These are phyloP conservation scores for Polyommatus icarus DNA, from an alignment of 2,888 invertebrate genomes.

Conservation along the genomic window DNA sequence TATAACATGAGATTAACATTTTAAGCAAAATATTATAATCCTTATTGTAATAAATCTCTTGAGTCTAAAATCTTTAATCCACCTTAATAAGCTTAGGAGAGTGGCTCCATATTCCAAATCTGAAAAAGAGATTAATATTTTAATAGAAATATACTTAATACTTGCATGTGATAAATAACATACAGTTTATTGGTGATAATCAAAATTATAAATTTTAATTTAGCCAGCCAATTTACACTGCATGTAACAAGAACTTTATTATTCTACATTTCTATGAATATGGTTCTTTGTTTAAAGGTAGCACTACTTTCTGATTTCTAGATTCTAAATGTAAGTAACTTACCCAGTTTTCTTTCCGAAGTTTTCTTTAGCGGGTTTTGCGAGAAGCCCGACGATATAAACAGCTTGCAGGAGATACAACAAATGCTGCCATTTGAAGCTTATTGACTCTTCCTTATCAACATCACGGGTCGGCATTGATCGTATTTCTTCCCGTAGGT, in stretches of 20 bases:
- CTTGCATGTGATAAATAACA: too few relatives aligned
- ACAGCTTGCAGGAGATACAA: constrained; percentile 63
- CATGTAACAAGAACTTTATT: too few relatives aligned
- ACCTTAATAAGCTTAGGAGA: constrained; percentile 53
- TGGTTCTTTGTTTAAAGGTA: too few relatives aligned
- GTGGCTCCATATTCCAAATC: constrained; percentile 50
- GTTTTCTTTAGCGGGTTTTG: constrained; percentile 45
- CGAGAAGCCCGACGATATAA: constrained; percentile 57
- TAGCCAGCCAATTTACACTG: too few relatives aligned
- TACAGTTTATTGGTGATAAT: too few relatives aligned
- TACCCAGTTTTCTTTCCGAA: constrained; percentile 35
- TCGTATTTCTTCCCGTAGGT: background rate
- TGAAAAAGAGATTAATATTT: constrained; percentile 46
- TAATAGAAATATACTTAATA: too few relatives aligned
- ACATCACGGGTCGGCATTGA: background rate
- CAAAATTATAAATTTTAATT: too few relatives aligned
- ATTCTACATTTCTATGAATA: too few relatives aligned
- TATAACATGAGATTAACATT: constrained; percentile 43
- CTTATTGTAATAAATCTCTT: background rate
- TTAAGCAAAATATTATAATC: constrained; percentile 12
- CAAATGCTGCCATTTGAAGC: constrained; percentile 57
- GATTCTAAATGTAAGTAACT: background rate
- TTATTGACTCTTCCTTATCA: background rate
- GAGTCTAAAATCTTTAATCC: constrained; percentile 48
- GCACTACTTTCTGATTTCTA: too few relatives aligned